Base-by-base conservation (phyloP, 2,113 vertebrate genomes). In the Argyrosomus japonicus region DNA sequence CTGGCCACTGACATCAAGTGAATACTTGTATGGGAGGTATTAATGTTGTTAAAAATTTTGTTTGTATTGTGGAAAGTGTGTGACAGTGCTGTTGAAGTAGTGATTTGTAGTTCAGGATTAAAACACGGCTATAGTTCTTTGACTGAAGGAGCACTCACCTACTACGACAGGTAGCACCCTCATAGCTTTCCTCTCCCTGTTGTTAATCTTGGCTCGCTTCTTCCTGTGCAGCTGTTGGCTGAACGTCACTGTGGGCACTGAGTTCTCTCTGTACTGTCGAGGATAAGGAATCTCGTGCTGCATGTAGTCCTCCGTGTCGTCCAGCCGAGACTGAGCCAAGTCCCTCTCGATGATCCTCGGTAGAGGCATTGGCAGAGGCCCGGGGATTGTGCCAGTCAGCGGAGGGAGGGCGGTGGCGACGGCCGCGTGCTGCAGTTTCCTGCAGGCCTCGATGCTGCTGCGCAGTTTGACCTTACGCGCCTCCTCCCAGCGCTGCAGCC, bases 141-240 rank as follows among this genome's bases (percentile, higher is more conserved):
- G 32, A 36, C 32, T 29, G 29, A 29, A 2, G 14, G 21, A 68
- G 13, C 61, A 89, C 94, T 94, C 87, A 95, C 95, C 95, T 36
- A 95, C 94, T 0, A 95, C 94, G 0, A 99, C 96, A 0, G 97
- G 98, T 32, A 99, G 94, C 64, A 98, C 97, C 88, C 91, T 95
- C 97, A 98, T 98, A 12, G 98, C 98, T 75, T 98, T 97, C 89
- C 96, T 96, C 94, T 99, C 98, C 54, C 97, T 88, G 74, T 95
- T 94, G 0, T 97, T 96, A 93, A 98, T 97, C 93, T 97, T 97
- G 70, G 95, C 94, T 1, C 91, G 91, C 68, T 96, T 96, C 89
- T 53, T 95, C 80, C 85, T 1, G 50, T 89, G 18, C 45, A 89
- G 64, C 72, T 79, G 0, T 1, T 89, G 89, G 51, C 73, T 79